Conservation (phyloP, 2,888 invertebrate genomes). For the Tiliacea aurago region DNA sequence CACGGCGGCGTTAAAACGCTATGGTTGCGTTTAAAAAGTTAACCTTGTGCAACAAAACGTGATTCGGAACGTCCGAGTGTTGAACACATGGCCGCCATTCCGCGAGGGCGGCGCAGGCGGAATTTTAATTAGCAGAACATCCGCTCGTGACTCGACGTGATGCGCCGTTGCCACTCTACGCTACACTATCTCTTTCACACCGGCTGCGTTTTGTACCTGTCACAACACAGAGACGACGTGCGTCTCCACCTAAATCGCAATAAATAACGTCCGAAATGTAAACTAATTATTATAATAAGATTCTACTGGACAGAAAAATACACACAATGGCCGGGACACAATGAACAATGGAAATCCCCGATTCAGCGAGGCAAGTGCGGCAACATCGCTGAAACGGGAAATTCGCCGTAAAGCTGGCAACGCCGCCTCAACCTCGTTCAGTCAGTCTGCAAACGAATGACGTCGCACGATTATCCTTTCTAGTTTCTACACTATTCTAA, state of each 20-base stretch:
- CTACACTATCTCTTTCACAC: slow-evolving; percentile 81
- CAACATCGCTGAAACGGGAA: slow-evolving; percentile 87
- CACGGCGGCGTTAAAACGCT: slow-evolving; percentile 76
- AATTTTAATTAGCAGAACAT: slow-evolving; percentile 91
- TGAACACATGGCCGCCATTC: slow-evolving; percentile 90
- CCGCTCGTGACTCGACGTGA: slow-evolving; percentile 88
- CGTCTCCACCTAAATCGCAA: slow-evolving; percentile 70
- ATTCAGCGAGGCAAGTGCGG: slow-evolving; percentile 78
- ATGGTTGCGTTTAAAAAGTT: slow-evolving; percentile 82
- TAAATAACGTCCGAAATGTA: slow-evolving; percentile 71
- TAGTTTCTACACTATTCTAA: slow-evolving; percentile 86
- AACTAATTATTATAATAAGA: slow-evolving; percentile 77
- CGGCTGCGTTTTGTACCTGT: slow-evolving; percentile 69
- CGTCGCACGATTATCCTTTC: slow-evolving; percentile 89
- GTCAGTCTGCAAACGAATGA: slow-evolving; percentile 84
- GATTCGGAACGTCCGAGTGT: slow-evolving; percentile 88
- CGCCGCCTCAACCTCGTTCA: slow-evolving; percentile 86
- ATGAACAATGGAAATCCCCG: slow-evolving; percentile 83
- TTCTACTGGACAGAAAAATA: slow-evolving; percentile 69
- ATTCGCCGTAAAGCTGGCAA: slow-evolving; percentile 86
- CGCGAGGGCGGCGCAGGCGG: slow-evolving; percentile 91
- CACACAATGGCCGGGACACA: slow-evolving; percentile 72
- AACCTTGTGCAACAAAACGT: slow-evolving; percentile 89
- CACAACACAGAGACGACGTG: slow-evolving; percentile 65
- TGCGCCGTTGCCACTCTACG: slow-evolving; percentile 87